Evolutionary conservation across 1,140 invertebrate genomes (phyloP), one percentile per base, ranked within the genome.

Genomic region (Drosophila melanica): DNA sequence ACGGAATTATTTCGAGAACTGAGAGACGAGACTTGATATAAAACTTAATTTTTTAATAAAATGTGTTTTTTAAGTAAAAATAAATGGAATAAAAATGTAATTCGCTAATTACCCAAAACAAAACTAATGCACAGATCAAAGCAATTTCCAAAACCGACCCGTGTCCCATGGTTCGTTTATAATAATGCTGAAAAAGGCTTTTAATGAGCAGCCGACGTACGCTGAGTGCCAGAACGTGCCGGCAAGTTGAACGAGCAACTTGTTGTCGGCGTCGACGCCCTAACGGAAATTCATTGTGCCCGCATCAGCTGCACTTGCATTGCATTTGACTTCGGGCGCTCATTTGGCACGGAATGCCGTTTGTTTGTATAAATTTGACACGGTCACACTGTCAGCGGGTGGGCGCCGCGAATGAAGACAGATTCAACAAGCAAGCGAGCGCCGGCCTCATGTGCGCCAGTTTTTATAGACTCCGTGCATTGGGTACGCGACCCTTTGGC

Each of bases 361-460:
- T 75, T 82, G 79, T 75, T 82, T 81, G 70, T 64, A 81, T 82
- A 81, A 78, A 70, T 76, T 81, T 74, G 59, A 70, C 55, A 67
- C 54, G 70, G 39, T 14, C 60, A n/a, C 58, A 18, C 41, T 47
- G 66, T 33, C 35, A 33, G 16, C 9, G 4, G 1, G 5, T 6
- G 39, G 39, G 14, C 23, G 11, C 51, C 64, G 18, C 60, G 45
- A 62, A 66, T 67, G 30, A 67, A 70, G 44, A 76, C 45, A 62
- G 69, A 64, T 75, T 64, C 60, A 67, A 73, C 48, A 45, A 45
- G 55, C 55, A 8, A 16, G 39, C 48, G 10, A 35, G 35, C 30
- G 11, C 6, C 30, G 7, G 51, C n/a, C 42, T 37, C 35, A 53
- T 54, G 27, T 57, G 60, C 11, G 18, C 44, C 37, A 64, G 14